Base-by-base conservation (phyloP, 2,797 vertebrate genomes). In the Prionace glauca region DNA sequence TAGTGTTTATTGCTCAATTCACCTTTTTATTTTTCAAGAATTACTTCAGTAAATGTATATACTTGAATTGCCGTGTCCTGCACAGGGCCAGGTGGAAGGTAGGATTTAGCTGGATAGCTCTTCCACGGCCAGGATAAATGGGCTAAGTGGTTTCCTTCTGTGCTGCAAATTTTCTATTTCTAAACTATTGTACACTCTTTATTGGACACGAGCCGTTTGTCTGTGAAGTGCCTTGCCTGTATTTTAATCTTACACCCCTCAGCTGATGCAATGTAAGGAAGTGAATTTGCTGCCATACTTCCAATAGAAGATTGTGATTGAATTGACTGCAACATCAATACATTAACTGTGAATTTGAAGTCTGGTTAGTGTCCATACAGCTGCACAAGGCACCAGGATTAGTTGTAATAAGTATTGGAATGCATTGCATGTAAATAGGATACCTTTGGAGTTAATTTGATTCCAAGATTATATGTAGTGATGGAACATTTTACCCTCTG, bases 291-390 rank as follows among this genome's bases (percentile, higher is more conserved):
- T 50, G 41, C 18, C 93, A 94, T 24, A 16, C 45, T 56, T 94
- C 69, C 41, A 32, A 32, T 29, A 36, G 45, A 20, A 32, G 90
- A 92, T 67, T 22, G 32, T 92, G 16, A 92, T 92, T 92, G 14
- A 90, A 92, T 92, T 92, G 90, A 67, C 32, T 36, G 18, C 26
- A 94, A 56, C 92, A 71, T 72, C 93, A 74, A 74, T 56, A 56
- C 93, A 94, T 74, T 94, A 94, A 74, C 93, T 94, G 93, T 50
- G 93, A 94, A n/a, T 94, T 92, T n/a, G 45, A 74, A 74, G 32
- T 67, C 90, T 67, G 62, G 9, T 74, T 3, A 11, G 65, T 62
- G 7, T 0, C 26, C 62, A 62, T n/a, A 29, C 56, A 90, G 69
- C 26, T 94, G n/a, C 20, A 69, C 36, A 41, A 56, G 69, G 20